Base-by-base conservation (phyloP, 1,140 invertebrate species). In the Microplitis mediator region DNA sequence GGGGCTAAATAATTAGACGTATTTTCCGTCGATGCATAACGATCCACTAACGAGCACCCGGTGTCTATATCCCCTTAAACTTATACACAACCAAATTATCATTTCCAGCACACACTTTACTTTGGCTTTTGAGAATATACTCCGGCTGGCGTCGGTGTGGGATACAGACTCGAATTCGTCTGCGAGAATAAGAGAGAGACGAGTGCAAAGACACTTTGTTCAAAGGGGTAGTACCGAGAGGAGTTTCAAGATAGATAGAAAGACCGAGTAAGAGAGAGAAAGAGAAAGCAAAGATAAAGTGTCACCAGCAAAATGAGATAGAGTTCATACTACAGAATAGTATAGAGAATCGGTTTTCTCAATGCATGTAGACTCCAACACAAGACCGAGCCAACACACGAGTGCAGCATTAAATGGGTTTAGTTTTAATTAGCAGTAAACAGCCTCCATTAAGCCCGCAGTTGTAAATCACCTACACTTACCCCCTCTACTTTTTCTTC, bases 381-480 rank as follows among this genome's bases (percentile, higher is more conserved):
- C 39, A 45, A 11, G 11, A 6, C 39, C 6, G 39, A 45, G 8
- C 6, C 2, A 45, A 45, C 39, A 45, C 64, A 68, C 51, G 65
- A 61, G 75, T 72, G 70, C 62, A 76, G 68, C 78, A 83, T 85
- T 82, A 83, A 85, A 80, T 78, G 78, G 77, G 78, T 78, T 82
- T 80, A 78, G 79, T 84, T 84, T 85, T 85, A 85, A 85, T 85
- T 85, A 85, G 84, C 84, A 84, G 82, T 84, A 84, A 85, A 84
- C 81, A 83, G 82, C 77, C 78, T 80, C 82, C 81, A 84, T 85
- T 85, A 84, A 83, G 80, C 79, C 76, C 73, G 76, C 69, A 79
- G 80, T 80, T 75, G 82, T 84, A 84, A 84, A 85, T 85, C 80
- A 85, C 77, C 77, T 77, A 78, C 79, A 81, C 81, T 83, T 84